Percentiles rank a stretch among this genome's conserved stretches.
These are phyloP conservation scores for Papilio elwesi DNA, from an alignment of 2,888 invertebrate genomes.

Conservation along the genomic window DNA sequence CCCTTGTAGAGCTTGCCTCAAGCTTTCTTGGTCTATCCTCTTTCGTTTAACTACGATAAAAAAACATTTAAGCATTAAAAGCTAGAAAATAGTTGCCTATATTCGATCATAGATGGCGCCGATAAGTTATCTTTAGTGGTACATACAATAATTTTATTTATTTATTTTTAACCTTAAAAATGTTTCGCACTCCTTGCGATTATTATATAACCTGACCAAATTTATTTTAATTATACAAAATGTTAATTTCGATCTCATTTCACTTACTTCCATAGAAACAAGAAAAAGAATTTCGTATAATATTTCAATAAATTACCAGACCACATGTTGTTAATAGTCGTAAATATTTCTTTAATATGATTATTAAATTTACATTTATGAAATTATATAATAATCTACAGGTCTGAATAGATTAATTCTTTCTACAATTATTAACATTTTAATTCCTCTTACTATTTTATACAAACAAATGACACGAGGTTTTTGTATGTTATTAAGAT, in stretches of 20 bases:
- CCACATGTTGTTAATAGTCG: background rate
- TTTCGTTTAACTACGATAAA: slow-evolving; percentile 74
- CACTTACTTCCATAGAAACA: slow-evolving; percentile 19
- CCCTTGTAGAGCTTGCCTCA: slow-evolving; percentile 72
- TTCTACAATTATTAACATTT: background rate
- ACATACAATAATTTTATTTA: too few relatives aligned
- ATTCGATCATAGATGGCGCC: slow-evolving; percentile 26
- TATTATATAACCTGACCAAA: background rate
- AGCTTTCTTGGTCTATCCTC: slow-evolving; percentile 67
- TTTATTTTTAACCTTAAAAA: background rate
- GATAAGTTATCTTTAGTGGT: background rate
- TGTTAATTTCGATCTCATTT: slow-evolving; percentile 14
- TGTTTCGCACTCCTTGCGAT: background rate
- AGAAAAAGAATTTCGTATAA: slow-evolving; percentile 22
- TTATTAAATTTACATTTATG: slow-evolving; percentile 27
- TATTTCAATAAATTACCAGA: slow-evolving; percentile 11
- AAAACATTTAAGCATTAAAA: slow-evolving; percentile 42
- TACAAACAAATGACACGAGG: too few relatives aligned
- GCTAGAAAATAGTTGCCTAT: background rate
- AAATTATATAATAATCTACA: slow-evolving; percentile 16
- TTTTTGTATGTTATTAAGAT: background rate
- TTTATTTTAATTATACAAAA: background rate
- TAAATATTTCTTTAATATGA: slow-evolving; percentile 38
- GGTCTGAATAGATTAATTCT: slow-evolving; percentile 6
- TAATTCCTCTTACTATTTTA: too few relatives aligned